Conservation (phyloP, 2,797 vertebrate species). For the Aldrovandia affinis region DNA sequence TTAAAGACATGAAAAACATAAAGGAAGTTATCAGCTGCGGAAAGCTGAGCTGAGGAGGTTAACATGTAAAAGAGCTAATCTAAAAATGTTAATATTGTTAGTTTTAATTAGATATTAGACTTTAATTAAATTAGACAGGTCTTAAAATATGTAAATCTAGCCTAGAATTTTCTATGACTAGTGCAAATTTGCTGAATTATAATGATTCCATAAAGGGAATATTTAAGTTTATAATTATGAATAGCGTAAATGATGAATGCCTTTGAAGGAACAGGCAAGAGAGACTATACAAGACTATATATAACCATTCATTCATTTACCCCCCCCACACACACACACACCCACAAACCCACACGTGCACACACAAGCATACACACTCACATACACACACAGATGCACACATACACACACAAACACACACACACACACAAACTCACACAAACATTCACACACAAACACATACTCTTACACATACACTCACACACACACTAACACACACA, state of each 20-base stretch:
- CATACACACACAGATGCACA: constrained; percentile 23
- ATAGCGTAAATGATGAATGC: background rate
- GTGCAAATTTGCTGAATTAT: background rate
- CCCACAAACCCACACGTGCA: background rate
- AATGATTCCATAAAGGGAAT: constrained; percentile 15
- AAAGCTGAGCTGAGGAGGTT: background rate
- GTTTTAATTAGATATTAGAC: background rate
- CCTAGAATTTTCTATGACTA: background rate
- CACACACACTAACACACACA: background rate
- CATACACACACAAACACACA: constrained; percentile 28
- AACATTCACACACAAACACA: background rate
- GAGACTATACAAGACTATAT: too few species aligned
- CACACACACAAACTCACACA: constrained; percentile 12
- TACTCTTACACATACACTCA: background rate
- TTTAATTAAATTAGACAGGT: background rate
- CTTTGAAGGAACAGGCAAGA: background rate
- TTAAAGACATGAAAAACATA: background rate
- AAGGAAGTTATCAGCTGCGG: background rate
- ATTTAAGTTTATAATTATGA: constrained; percentile 19
- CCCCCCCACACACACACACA: too few species aligned
- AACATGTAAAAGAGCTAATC: background rate
- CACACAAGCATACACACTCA: constrained; percentile 16
- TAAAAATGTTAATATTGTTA: background rate
- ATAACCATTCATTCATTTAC: too few species aligned
- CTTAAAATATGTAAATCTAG: background rate